Evolutionary conservation across 1,140 invertebrate species (phyloP).

Genomic region (Phymorhynchus buccinoides): DNA sequence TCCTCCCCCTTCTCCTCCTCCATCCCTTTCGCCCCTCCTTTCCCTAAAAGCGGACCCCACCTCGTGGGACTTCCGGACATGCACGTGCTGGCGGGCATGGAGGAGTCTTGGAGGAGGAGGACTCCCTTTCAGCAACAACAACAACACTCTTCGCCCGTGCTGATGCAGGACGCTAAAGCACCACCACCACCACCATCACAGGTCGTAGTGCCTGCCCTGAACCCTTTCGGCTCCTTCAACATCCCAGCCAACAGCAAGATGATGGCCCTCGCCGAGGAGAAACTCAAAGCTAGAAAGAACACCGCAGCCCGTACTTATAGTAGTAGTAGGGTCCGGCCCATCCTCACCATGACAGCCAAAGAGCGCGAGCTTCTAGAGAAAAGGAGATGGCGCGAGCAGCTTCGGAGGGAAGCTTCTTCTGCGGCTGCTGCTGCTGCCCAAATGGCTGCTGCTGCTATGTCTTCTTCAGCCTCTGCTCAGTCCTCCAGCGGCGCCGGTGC

Average conservation of each 20-base stretch:
- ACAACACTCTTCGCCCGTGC: too few relatives aligned
- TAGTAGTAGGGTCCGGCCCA: background rate
- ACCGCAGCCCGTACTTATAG: background rate
- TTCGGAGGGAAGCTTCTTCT: background rate
- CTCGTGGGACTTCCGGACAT: conserved; percentile 31
- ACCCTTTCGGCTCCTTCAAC: conserved; percentile 25
- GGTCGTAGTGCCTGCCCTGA: background rate
- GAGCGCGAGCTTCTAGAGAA: conserved; percentile 32
- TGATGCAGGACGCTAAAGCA: background rate
- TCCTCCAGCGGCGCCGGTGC: background rate
- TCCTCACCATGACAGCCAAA: too few relatives aligned
- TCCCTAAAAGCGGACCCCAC: background rate
- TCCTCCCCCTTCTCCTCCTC: background rate
- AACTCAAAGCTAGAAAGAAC: background rate
- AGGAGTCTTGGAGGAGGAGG: background rate
- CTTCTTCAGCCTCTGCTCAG: background rate
- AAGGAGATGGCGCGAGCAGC: conserved; percentile 23
- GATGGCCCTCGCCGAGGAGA: background rate
- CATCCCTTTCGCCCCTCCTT: background rate
- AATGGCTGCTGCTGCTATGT: background rate
- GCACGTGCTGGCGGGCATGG: background rate
- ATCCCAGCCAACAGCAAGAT: conserved; percentile 24
- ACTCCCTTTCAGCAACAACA: too few relatives aligned
- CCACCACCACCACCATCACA: background rate
- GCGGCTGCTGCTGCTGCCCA: background rate